A percentile compares a stretch with the other conserved stretches of the same genome.
These are phyloP conservation scores for Halictus rubicundus DNA, from an alignment of 1,140 invertebrate genomes.

Conservation along the genomic window DNA sequence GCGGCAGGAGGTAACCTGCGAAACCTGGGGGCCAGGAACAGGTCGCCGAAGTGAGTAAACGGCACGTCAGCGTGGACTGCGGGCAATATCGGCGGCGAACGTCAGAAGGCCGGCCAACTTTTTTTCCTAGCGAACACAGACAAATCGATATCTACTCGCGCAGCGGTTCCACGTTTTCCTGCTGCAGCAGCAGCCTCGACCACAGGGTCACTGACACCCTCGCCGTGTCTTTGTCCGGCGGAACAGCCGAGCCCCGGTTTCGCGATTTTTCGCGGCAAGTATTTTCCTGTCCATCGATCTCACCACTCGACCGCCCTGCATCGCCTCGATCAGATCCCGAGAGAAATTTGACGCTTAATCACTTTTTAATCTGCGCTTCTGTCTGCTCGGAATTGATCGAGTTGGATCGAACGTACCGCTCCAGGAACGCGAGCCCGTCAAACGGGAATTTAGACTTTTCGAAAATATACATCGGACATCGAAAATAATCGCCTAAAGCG, in stretches of 20 bases:
- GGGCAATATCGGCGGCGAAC: slow-evolving; percentile 59
- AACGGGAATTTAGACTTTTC: too few relatives aligned
- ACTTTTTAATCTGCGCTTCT: too few relatives aligned
- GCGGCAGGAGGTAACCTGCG: slow-evolving; percentile 20
- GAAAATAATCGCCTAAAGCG: too few relatives aligned
- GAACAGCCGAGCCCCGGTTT: slow-evolving; percentile 36
- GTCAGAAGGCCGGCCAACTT: slow-evolving; percentile 62
- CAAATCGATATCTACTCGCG: slow-evolving; percentile 67
- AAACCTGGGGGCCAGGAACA: slow-evolving; percentile 1
- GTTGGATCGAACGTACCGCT: too few relatives aligned
- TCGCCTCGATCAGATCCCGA: too few relatives aligned
- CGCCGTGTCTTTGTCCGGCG: slow-evolving; percentile 35
- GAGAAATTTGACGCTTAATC: too few relatives aligned
- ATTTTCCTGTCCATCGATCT: neutral
- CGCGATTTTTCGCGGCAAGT: neutral
- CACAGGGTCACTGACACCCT: slow-evolving; percentile 62
- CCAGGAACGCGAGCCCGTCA: too few relatives aligned
- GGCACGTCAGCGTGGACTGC: slow-evolving; percentile 49
- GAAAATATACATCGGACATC: too few relatives aligned
- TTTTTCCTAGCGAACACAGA: slow-evolving; percentile 63
- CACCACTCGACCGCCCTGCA: too few relatives aligned
- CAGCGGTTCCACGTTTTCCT: slow-evolving; percentile 62
- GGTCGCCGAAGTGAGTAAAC: slow-evolving; percentile 52
- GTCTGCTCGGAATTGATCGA: too few relatives aligned
- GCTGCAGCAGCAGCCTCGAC: slow-evolving; percentile 53